Percentiles rank a stretch among this genome's conserved stretches.
phyloP scores from a whole-genome alignment of 2,888 invertebrate genomes.

The Parapristionchus giblindavisi region DNA sequence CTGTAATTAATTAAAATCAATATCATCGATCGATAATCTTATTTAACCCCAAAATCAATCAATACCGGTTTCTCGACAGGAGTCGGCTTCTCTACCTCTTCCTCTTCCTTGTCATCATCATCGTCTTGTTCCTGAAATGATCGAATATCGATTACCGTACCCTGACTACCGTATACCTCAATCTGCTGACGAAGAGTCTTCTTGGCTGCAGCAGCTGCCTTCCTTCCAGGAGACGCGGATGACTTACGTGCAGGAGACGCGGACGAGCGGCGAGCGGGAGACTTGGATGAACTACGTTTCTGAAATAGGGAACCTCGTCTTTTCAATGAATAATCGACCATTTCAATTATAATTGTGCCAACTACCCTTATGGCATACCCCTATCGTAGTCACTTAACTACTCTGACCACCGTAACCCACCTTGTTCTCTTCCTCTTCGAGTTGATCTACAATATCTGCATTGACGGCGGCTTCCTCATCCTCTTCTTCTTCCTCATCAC shows the following conservation, averaged over 20 bases:
- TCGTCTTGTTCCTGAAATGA: constrained; percentile 3
- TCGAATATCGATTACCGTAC: background rate
- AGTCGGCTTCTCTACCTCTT: constrained; percentile 7
- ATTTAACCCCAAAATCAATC: background rate
- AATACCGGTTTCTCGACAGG: constrained; percentile 7
- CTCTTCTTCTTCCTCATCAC: constrained; percentile 23
- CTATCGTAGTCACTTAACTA: background rate
- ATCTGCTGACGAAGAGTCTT: constrained; percentile 31
- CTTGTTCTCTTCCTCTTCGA: constrained; percentile 27
- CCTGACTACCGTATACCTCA: background rate
- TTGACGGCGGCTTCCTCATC: constrained; percentile 35
- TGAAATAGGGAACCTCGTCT: background rate
- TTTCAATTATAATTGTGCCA: background rate
- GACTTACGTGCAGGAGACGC: constrained; percentile 17
- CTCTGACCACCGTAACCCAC: background rate
- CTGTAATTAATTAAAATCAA: background rate
- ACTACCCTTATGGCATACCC: background rate
- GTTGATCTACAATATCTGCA: constrained; percentile 25
- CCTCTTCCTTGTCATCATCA: constrained; percentile 27
- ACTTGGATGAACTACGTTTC: constrained; percentile 7
- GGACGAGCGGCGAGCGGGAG: background rate
- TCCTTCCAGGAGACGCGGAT: background rate
- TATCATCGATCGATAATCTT: background rate
- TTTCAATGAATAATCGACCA: background rate
- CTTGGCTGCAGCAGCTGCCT: background rate